phyloP scores from a whole-genome alignment of 1,140 invertebrate species.

The Drosophila azteca region DNA sequence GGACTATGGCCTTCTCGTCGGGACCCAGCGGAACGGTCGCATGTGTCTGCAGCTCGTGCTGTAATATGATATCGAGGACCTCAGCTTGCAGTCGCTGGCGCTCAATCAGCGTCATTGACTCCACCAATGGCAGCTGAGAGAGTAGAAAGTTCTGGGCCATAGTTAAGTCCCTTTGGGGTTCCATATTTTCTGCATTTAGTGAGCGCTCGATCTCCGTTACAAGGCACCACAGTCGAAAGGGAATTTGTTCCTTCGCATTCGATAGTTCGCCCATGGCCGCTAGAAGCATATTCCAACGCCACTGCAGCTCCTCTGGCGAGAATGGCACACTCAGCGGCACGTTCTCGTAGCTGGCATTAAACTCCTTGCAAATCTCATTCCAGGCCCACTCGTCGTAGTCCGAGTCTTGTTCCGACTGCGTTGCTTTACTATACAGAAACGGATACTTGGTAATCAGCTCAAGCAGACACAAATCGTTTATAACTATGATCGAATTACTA shows the following conservation, averaged over 20 bases:
- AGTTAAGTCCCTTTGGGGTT: too few relatives aligned
- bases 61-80: slow-evolving; percentile 12
- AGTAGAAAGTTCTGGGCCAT: slow-evolving; percentile 28
- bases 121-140: slow-evolving; percentile 35
- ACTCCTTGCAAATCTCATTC: slow-evolving; percentile 47
- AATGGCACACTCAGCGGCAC: slow-evolving; percentile 27
- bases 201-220: slow-evolving; percentile 35
- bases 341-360: slow-evolving; percentile 56
- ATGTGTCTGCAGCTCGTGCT: slow-evolving; percentile 11
- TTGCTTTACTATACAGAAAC: slow-evolving; percentile 43
- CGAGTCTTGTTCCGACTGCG: slow-evolving; percentile 22
- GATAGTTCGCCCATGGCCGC: slow-evolving; percentile 30
- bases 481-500: slow-evolving; percentile 34
- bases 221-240: slow-evolving; percentile 19
- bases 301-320: slow-evolving; percentile 39
- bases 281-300: slow-evolving; percentile 55
- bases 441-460: slow-evolving; percentile 60
- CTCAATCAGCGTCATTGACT: slow-evolving; percentile 27
- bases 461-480: slow-evolving; percentile 66
- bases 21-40: background rate
- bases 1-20: background rate
- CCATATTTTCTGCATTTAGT: slow-evolving; percentile 6
- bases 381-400: slow-evolving; percentile 72
- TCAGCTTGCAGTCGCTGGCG: slow-evolving; percentile 50
- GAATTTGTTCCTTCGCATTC: slow-evolving; percentile 26